Base-by-base conservation (phyloP, 1,140 invertebrate species). In the Caenorhabditis inopinata region DNA sequence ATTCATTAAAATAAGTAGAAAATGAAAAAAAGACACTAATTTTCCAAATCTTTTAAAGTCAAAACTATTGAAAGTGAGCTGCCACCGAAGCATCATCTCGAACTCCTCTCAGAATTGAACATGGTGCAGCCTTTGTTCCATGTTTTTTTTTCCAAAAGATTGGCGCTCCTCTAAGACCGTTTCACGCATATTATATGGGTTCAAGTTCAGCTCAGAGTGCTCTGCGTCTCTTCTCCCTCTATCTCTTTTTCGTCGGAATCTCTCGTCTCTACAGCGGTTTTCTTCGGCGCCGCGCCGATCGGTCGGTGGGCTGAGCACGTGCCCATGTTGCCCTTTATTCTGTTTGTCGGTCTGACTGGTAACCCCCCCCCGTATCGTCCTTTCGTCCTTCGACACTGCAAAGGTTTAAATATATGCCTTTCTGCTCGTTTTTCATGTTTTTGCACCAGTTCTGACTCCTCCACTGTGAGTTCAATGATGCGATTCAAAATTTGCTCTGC, bases 301-400 rank as follows among this genome's bases (percentile, higher is more conserved):
- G 58, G 51, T 18, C 58, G 29, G 58, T 6, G 32, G 58, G 58
- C 58, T 32, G 32, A 68, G 58, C 58, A 68, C 58, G 58, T 68
- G 58, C 58, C 58, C 58, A 68, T 68, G 35, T 32, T 68, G 58
- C 58, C 58, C 58, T 68, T 68, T 32, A 38, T 32, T n/a, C 25
- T 58, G 32, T 14, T 42, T 42, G 38, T 32, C 38, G 58, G 58
- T 68, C 58, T 68, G 58, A 32, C 32, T 68, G 58, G 58, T 68
- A 68, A 68, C 58, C 58, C n/a, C 51, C 27, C n/a, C n/a, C n/a
- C n/a, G n/a, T 58, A 58, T 58, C 51, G 27, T 58, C 51, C n/a
- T 42, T 42, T 14, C 5, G 38, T 5, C 38, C 38, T 42, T n/a
- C n/a, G n/a, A n/a, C 58, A 68, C 53, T 23, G 32, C 9, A 4